phyloP scores from a whole-genome alignment of 2,888 invertebrate genomes.

The Heterodera filipjevi region DNA sequence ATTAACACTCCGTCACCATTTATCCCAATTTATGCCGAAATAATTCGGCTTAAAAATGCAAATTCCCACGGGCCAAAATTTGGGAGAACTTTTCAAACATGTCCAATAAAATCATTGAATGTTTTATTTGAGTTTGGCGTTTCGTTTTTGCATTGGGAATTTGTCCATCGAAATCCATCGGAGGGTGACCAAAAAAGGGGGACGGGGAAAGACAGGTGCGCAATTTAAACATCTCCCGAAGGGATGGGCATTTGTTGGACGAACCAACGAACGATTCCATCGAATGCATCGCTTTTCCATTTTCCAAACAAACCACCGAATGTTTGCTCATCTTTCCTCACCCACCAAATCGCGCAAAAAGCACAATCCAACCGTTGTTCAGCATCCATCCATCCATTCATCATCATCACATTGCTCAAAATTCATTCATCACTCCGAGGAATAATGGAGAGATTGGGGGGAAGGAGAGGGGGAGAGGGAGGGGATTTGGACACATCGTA shows the following conservation, averaged over 20 bases:
- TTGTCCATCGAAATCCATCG: not conserved
- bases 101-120: too few relatives aligned
- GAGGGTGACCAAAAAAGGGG: not conserved
- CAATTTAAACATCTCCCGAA: not conserved
- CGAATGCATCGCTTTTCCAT: constrained; percentile 13
- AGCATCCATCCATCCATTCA: constrained; percentile 3
- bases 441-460: not conserved
- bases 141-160: not conserved
- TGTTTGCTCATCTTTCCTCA: not conserved
- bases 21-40: too few relatives aligned
- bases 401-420: constrained; percentile 7
- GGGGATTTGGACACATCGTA: not conserved
- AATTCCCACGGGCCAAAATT: not conserved
- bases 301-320: not conserved
- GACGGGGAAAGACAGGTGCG: not conserved
- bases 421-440: constrained; percentile 2
- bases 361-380: not conserved
- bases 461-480: not conserved
- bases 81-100: too few relatives aligned
- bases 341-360: constrained; percentile 10
- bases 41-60: not conserved
- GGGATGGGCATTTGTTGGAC: not conserved
- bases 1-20: too few relatives aligned
- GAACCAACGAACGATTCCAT: not conserved
- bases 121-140: not conserved